Conservation (phyloP, 1,140 invertebrate species). For the Drosophila pseudoobscura region DNA sequence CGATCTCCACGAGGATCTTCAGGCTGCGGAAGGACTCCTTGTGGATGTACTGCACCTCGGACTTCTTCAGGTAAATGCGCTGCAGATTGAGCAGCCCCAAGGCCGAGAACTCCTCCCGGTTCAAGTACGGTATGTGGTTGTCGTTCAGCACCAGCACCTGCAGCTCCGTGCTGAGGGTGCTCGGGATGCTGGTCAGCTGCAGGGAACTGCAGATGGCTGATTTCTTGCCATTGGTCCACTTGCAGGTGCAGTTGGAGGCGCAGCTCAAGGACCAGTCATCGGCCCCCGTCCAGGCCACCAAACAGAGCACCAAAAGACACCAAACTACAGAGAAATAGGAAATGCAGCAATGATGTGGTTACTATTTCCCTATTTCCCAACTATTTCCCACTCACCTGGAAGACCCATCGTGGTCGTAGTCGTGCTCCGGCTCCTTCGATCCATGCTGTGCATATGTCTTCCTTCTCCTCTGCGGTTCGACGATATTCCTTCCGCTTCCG, state of each 20-base stretch:
- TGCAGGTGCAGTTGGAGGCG: constrained; percentile 91
- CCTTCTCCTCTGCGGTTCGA: neutral
- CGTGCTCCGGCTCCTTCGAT: constrained; percentile 35
- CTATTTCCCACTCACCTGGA: constrained; percentile 52
- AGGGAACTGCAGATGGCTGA: constrained; percentile 91
- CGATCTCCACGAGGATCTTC: constrained; percentile 93
- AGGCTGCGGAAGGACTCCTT: constrained; percentile 93
- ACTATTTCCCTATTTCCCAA: too few relatives aligned
- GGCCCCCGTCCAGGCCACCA: constrained; percentile 84
- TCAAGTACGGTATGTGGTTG: constrained; percentile 90
- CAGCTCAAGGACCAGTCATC: constrained; percentile 92
- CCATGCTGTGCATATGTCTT: constrained; percentile 61
- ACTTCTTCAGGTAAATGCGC: constrained; percentile 90
- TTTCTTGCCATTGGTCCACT: constrained; percentile 95
- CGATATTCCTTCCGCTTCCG: constrained; percentile 1
- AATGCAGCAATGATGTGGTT: too few relatives aligned
- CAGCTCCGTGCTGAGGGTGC: constrained; percentile 90
- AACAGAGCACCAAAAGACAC: constrained; percentile 46
- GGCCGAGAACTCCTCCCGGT: constrained; percentile 91
- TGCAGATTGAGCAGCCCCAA: constrained; percentile 93
- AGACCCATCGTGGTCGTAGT: constrained; percentile 27
- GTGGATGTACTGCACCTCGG: constrained; percentile 90
- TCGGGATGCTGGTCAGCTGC: constrained; percentile 89
- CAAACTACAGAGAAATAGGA: constrained; percentile 13
- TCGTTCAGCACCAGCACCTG: constrained; percentile 93